Evolutionary conservation across 2,797 vertebrate genomes (phyloP).

Genomic region (Acropternis orthonyx): DNA sequence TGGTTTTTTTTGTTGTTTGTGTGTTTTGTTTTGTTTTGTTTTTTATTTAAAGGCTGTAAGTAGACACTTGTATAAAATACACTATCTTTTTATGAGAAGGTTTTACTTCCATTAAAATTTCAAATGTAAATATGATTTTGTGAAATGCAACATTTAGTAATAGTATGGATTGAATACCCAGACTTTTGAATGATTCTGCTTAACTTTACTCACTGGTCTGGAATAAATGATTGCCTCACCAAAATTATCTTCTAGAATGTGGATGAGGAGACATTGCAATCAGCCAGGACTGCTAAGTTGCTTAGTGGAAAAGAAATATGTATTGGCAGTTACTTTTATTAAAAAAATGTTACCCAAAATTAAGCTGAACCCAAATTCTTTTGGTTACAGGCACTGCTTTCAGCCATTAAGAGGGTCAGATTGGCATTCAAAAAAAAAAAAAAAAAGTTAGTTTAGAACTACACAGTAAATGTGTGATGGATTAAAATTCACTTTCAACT

Average conservation of each 20-base stretch:
- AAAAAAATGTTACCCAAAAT: not conserved
- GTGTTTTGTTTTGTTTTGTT: not conserved
- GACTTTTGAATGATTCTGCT: not conserved
- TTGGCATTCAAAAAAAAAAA: not conserved
- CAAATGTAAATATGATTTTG: not conserved
- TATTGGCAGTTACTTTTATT: not conserved
- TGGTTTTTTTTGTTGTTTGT: not conserved
- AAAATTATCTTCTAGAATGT: conserved; percentile 14
- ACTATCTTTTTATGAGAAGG: not conserved
- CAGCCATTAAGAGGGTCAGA: not conserved
- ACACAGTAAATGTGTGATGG: accelerated
- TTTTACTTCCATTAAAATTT: not conserved
- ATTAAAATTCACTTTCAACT: not conserved
- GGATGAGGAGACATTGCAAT: not conserved
- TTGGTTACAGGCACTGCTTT: not conserved
- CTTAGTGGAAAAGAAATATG: not conserved
- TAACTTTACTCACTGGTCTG: not conserved
- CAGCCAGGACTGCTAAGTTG: not conserved
- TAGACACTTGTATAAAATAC: not conserved
- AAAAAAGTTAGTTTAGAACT: not conserved
- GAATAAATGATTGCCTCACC: not conserved
- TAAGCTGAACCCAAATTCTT: not conserved
- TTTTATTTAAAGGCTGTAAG: not conserved
- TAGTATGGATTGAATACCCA: not conserved
- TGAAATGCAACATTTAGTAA: not conserved